A percentile compares a stretch with the other conserved stretches of the same genome.
Evolutionary conservation across 2,888 invertebrate genomes (phyloP).

Genomic region (Caenorhabditis virilis): DNA sequence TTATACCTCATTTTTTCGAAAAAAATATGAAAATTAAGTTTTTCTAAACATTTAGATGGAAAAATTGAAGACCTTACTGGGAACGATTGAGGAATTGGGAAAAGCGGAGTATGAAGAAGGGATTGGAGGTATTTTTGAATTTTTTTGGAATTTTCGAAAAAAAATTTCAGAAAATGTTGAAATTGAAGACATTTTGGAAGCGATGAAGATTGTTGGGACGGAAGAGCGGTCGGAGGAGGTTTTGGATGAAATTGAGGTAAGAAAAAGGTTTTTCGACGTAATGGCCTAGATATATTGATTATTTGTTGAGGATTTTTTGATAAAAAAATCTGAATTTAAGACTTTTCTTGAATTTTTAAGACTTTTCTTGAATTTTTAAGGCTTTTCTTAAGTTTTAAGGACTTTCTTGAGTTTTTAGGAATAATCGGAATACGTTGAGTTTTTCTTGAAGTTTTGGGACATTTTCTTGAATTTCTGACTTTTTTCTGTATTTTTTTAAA

Average conservation of each 20-base stretch:
- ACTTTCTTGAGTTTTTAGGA: too few relatives aligned
- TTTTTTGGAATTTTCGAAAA: not conserved
- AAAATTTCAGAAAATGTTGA: slow-evolving; percentile 17
- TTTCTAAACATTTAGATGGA: too few relatives aligned
- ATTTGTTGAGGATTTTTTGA: not conserved
- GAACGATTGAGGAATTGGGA: not conserved
- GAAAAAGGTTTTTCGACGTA: too few relatives aligned
- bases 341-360: too few relatives aligned
- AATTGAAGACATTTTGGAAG: slow-evolving; percentile 7
- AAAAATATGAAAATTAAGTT: not conserved
- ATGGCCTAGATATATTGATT: too few relatives aligned
- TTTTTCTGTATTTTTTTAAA: too few relatives aligned
- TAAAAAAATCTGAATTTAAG: too few relatives aligned
- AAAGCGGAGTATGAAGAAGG: not conserved
- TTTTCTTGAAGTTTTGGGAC: too few relatives aligned
- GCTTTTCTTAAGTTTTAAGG: too few relatives aligned
- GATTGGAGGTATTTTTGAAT: not conserved
- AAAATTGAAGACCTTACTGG: not conserved
- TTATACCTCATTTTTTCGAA: not conserved
- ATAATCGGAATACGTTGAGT: too few relatives aligned
- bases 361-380: too few relatives aligned
- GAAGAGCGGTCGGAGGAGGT: slow-evolving; percentile 3
- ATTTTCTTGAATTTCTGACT: too few relatives aligned
- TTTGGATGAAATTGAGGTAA: slow-evolving; percentile 12
- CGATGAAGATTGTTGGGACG: slow-evolving; percentile 7